Percentiles rank a stretch among this genome's conserved stretches.
Evolutionary conservation across 2,888 invertebrate species (phyloP).

Genomic region (Invenusta paracnida): DNA sequence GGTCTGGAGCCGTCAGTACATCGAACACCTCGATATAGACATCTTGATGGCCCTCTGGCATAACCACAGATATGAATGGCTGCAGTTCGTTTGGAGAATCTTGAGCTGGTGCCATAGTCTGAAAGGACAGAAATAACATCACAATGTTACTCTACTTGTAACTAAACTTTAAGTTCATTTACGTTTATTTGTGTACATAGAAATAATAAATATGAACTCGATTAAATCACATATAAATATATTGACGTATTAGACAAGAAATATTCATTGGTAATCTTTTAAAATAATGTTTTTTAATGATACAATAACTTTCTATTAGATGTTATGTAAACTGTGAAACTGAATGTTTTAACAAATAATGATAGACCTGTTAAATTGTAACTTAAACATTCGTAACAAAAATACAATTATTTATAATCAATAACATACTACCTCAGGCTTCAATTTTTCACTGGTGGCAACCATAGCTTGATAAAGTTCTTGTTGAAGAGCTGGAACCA

Average conservation of each 20-base stretch:
- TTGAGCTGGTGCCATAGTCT: background rate
- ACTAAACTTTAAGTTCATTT: too few relatives aligned
- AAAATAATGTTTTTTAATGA: too few relatives aligned
- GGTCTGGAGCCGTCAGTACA: background rate
- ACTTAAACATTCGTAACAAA: background rate
- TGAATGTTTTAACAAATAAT: too few relatives aligned
- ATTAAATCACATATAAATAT: too few relatives aligned
- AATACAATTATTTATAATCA: background rate
- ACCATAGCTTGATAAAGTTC: background rate
- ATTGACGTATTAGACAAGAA: too few relatives aligned
- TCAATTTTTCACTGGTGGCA: background rate
- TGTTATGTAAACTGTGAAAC: too few relatives aligned
- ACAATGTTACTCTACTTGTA: too few relatives aligned
- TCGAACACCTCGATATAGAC: slow-evolving; percentile 3
- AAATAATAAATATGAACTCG: too few relatives aligned
- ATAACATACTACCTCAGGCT: background rate
- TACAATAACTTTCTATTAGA: too few relatives aligned
- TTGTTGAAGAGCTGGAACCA: background rate
- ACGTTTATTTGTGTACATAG: too few relatives aligned
- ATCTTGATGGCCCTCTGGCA: background rate
- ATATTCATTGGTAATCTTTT: too few relatives aligned
- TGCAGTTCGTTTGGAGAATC: background rate
- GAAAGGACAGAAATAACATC: too few relatives aligned
- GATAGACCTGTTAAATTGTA: background rate
- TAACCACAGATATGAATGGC: background rate